These are phyloP conservation scores for Kuschelorhynchus macadamiae DNA, from an alignment of 2,888 invertebrate genomes.

Conservation along the genomic window DNA sequence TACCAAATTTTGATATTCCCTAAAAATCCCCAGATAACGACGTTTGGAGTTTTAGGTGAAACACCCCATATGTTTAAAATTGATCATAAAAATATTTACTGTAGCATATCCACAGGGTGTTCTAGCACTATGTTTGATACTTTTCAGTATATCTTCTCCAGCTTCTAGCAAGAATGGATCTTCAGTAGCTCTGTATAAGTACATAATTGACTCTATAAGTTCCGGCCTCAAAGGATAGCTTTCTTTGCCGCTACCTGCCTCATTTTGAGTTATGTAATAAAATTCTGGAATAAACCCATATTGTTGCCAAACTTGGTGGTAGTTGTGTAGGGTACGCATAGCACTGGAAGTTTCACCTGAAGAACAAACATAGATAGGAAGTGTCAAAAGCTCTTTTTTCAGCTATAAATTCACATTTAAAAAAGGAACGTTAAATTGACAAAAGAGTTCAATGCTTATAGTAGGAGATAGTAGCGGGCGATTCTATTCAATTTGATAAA, in stretches of 20 bases:
- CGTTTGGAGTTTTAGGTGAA: too few relatives aligned
- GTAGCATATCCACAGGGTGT: constrained; percentile 99
- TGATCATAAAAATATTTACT: constrained; percentile 70
- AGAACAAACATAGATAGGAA: constrained; percentile 12
- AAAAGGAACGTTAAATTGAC: too few relatives aligned
- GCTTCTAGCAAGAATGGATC: constrained; percentile 93
- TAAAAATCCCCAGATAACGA: too few relatives aligned
- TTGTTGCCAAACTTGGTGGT: constrained; percentile 96
- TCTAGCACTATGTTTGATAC: constrained; percentile 93
- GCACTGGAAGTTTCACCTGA: constrained; percentile 90
- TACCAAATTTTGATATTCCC: too few relatives aligned
- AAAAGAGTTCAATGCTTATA: too few relatives aligned
- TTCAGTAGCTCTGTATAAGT: constrained; percentile 93
- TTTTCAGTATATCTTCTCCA: constrained; percentile 93
- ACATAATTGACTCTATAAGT: constrained; percentile 96
- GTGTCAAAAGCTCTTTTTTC: neutral
- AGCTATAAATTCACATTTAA: too few relatives aligned
- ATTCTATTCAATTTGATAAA: too few relatives aligned
- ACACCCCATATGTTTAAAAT: too few relatives aligned
- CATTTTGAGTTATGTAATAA: constrained; percentile 92
- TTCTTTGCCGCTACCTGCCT: constrained; percentile 86
- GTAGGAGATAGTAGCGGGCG: too few relatives aligned
- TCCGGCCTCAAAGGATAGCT: constrained; percentile 97
- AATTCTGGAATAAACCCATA: constrained; percentile 99
- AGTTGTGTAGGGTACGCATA: constrained; percentile 94